Evolutionary conservation across 2,113 vertebrate species (phyloP).

Genomic region (Heterotis niloticus): DNA sequence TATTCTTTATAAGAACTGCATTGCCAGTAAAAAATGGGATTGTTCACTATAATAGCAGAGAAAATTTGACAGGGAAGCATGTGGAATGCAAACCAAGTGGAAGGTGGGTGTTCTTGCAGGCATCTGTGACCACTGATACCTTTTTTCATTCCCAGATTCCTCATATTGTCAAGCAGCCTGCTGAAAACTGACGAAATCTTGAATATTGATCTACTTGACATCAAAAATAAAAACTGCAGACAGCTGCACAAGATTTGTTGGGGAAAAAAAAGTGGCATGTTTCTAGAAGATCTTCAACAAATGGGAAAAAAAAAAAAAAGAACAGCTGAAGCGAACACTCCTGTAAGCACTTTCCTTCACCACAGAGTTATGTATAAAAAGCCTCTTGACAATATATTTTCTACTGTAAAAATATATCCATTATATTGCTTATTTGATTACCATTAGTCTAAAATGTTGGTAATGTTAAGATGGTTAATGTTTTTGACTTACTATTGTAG

Average conservation of each 20-base stretch:
- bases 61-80: background rate
- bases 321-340: too few species aligned
- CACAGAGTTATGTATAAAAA: too few species aligned
- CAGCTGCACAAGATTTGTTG: background rate
- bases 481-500: too few species aligned
- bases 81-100: background rate
- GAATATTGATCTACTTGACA: background rate
- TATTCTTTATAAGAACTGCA: too few species aligned
- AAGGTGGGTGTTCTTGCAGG: background rate
- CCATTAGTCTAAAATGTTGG: too few species aligned
- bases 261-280: background rate
- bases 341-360: too few species aligned
- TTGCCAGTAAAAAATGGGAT: background rate
- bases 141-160: background rate
- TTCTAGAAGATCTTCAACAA: background rate
- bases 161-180: background rate
- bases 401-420: too few species aligned
- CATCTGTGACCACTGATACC: background rate
- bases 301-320: background rate
- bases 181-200: background rate
- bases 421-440: too few species aligned
- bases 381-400: too few species aligned
- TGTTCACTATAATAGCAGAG: background rate
- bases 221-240: slow-evolving; percentile 3
- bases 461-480: too few species aligned